Conservation (phyloP, 2,888 invertebrate genomes). For the Macaria notata region DNA sequence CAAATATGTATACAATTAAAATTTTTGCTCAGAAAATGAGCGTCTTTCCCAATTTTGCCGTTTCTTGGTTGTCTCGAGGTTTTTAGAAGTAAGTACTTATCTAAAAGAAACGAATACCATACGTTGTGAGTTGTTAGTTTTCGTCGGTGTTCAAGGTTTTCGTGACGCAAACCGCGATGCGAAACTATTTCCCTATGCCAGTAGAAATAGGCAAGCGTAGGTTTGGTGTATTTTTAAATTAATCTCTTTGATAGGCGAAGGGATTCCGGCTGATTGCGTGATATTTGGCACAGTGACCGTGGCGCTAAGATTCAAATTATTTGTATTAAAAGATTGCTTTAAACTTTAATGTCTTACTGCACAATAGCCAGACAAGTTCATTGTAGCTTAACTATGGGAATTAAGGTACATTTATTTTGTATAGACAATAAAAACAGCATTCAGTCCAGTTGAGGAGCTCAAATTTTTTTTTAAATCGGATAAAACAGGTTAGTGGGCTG, state of each 20-base stretch:
- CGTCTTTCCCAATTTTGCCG: constrained; percentile 11
- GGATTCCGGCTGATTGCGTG: background rate
- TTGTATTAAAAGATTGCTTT: background rate
- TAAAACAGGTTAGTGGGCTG: too few relatives aligned
- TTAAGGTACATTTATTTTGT: too few relatives aligned
- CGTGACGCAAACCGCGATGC: constrained; percentile 11
- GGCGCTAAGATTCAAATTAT: constrained; percentile 1
- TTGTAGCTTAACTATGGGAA: too few relatives aligned
- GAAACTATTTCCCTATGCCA: constrained; percentile 13
- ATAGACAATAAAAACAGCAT: too few relatives aligned
- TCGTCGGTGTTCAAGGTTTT: constrained; percentile 13
- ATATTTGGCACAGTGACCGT: constrained; percentile 4
- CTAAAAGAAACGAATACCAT: constrained; percentile 9
- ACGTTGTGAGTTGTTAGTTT: constrained; percentile 10
- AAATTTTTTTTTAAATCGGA: too few relatives aligned
- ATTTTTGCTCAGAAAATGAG: background rate
- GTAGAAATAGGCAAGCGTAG: constrained; percentile 9
- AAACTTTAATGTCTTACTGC: too few relatives aligned
- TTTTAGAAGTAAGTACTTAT: too few relatives aligned
- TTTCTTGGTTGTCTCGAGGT: constrained; percentile 8
- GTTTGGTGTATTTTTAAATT: constrained; percentile 9
- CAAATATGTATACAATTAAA: too few relatives aligned
- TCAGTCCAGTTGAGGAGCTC: too few relatives aligned
- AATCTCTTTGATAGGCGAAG: constrained; percentile 7
- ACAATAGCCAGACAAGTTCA: too few relatives aligned